Base-by-base conservation (phyloP, 1,140 invertebrate species). In the Penaeus japonicus region DNA sequence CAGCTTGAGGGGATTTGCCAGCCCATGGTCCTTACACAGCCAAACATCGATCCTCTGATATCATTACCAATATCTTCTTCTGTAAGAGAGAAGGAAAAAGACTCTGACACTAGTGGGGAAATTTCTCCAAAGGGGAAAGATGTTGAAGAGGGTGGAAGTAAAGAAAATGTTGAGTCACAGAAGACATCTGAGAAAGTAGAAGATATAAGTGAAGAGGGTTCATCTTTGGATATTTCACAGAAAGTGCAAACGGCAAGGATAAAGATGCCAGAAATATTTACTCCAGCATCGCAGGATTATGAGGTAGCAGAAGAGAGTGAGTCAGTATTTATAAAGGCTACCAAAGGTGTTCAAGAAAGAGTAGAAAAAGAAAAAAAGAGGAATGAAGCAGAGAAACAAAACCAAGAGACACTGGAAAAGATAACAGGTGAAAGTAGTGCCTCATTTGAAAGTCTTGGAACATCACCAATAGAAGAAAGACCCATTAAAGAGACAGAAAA, bases 1-100 rank as follows among this genome's bases (percentile, higher is more conserved):
- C 80, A 88, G 81, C 65, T 88, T 2, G 87, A 88, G 30, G 81
- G 73, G 24, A 82, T 88, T 82, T 88, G 87, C 32, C 81, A 84
- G 30, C 87, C 87, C 57, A 73, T 54, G 10, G 47, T 59, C n/a
- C 54, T 78, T 18, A 77, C 87, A 59, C 87, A 88, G n/a, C 87
- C 87, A 83, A 81, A 88, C 70, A 84, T 88, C 78, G 70, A 77
- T n/a, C 55, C 87, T 27, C 47, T 88, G 30, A 83, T 88, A 24
- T 75, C 53, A 27, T 57, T 88, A 30, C 87, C 87, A 24, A 73
- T 85, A 57, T 35, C 87, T 27, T 20, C 47, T 32, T 59, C 80
- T 59, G 35, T 79, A 32, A 73, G 57, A 35, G 65, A 32, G 5
- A 70, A 80, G 70, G 85, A 80, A 62, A 86, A 59, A 27, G 17